Evolutionary conservation across 2,797 vertebrate genomes (phyloP).

Genomic region (Mycteria americana): DNA sequence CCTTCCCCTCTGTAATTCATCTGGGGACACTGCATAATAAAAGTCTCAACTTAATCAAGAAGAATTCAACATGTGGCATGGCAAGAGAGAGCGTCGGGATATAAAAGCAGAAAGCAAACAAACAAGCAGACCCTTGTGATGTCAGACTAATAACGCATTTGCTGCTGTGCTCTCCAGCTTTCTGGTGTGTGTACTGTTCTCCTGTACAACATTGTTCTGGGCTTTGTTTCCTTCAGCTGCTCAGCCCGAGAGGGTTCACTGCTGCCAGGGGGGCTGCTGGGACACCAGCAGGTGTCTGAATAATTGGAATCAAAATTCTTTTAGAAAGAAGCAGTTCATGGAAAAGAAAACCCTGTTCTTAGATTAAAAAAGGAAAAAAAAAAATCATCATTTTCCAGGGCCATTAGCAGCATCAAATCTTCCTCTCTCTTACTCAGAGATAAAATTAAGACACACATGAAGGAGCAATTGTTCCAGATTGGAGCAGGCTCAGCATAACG

Average conservation of each 20-base stretch:
- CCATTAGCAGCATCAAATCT: conserved; percentile 2
- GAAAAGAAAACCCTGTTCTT: conserved; percentile 27
- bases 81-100: conserved; percentile 29
- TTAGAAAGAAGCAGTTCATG: conserved; percentile 13
- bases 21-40: conserved; percentile 36
- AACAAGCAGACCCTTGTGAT: conserved; percentile 53
- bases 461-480: background rate
- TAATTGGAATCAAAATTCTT: conserved; percentile 66
- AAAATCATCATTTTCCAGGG: background rate
- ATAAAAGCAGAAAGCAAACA: conserved; percentile 58
- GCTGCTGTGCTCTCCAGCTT: conserved; percentile 28
- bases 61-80: conserved; percentile 54
- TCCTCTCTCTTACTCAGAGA: background rate
- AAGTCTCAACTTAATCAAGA: conserved; percentile 69
- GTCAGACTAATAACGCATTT: conserved; percentile 56
- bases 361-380: background rate
- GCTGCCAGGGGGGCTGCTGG: conserved; percentile 48
- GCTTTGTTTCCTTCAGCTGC: conserved; percentile 62
- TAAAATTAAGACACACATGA: conserved; percentile 36
- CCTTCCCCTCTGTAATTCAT: conserved; percentile 43
- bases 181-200: conserved; percentile 46
- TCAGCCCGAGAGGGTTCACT: conserved; percentile 46
- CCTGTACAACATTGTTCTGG: conserved; percentile 57
- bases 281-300: conserved; percentile 68
- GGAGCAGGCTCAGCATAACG: background rate